A percentile compares a stretch with the other conserved stretches of the same genome.
These are phyloP conservation scores for Suncus etruscus DNA, from an alignment of 2,113 vertebrate genomes.

Conservation along the genomic window DNA sequence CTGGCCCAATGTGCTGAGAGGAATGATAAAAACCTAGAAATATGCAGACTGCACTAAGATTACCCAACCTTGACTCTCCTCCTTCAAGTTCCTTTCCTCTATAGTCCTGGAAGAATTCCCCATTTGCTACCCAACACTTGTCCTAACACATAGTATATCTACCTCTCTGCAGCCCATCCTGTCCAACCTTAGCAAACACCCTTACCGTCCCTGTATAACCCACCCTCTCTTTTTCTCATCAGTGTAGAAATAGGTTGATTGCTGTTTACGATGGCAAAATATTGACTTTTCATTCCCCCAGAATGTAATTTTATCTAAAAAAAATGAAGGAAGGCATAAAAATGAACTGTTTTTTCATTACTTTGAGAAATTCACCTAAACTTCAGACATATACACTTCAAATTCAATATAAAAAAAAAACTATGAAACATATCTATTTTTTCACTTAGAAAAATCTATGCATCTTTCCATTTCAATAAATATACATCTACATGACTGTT, in stretches of 20 bases:
- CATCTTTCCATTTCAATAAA: conserved; percentile 75
- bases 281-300: not conserved
- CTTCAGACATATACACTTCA: conserved; percentile 43
- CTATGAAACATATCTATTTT: conserved; percentile 58
- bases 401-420: conserved; percentile 55
- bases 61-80: not conserved
- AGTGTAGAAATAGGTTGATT: conserved; percentile 43
- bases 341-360: not conserved
- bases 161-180: not conserved
- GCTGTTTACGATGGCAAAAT: conserved; percentile 32
- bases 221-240: not conserved
- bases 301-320: conserved; percentile 5
- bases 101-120: not conserved
- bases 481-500: conserved; percentile 69
- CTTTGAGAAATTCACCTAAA: conserved; percentile 28
- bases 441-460: conserved; percentile 69
- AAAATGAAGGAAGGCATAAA: conserved; percentile 24
- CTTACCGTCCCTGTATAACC: not conserved
- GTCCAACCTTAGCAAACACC: not conserved
- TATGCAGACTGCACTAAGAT: conserved; percentile 26
- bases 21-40: conserved; percentile 54
- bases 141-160: not conserved
- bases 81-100: not conserved
- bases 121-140: not conserved
- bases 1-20: conserved; percentile 45